phyloP scores from a whole-genome alignment of 2,888 invertebrate genomes.

The Omphaloscelis lunosa region DNA sequence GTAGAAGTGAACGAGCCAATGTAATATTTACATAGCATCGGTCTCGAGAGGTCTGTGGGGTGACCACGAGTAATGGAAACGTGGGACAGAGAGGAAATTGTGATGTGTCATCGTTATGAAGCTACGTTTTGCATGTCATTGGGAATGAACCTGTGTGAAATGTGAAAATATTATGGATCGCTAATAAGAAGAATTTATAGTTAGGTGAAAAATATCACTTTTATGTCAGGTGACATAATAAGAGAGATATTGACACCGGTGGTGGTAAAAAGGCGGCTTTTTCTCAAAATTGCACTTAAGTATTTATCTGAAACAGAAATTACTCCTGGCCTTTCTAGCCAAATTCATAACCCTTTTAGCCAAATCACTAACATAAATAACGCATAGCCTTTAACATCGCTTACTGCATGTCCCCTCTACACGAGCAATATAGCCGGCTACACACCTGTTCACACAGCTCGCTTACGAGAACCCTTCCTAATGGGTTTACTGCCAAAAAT shows the following conservation, averaged over 20 bases:
- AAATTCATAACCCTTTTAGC: constrained; percentile 57
- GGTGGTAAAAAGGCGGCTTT: not conserved
- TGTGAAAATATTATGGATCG: constrained; percentile 28
- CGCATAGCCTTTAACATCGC: constrained; percentile 33
- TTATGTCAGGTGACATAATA: not conserved
- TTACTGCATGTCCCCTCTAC: constrained; percentile 40
- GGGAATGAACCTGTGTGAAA: constrained; percentile 16
- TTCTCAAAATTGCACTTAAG: not conserved
- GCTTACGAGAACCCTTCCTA: constrained; percentile 74
- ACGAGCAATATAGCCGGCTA: constrained; percentile 57
- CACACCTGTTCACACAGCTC: constrained; percentile 73
- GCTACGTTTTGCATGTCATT: constrained; percentile 50
- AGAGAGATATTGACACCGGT: not conserved
- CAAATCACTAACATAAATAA: constrained; percentile 46
- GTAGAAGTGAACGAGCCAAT: constrained; percentile 71
- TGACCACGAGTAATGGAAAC: constrained; percentile 44
- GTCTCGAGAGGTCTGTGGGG: constrained; percentile 73
- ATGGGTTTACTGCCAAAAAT: constrained; percentile 79
- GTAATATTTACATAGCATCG: constrained; percentile 80
- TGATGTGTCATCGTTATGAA: constrained; percentile 48
- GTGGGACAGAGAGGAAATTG: constrained; percentile 44
- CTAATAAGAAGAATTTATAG: not conserved
- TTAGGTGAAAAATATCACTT: not conserved
- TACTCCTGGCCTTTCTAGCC: not conserved
- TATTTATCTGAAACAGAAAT: not conserved